phyloP scores from a whole-genome alignment of 2,113 vertebrate genomes.

The Caranx ignobilis region DNA sequence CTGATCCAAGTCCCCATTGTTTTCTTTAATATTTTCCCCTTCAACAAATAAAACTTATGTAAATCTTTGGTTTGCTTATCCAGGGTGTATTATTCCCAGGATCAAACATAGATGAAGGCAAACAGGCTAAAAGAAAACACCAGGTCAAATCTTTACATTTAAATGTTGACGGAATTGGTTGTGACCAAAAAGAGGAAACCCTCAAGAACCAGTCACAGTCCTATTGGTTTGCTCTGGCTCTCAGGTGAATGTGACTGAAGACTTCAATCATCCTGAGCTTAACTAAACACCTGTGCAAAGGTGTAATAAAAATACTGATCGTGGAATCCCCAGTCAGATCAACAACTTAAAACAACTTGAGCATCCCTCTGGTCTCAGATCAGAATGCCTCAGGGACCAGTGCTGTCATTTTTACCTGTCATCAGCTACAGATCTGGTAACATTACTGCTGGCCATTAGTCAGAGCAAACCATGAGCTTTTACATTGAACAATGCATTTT shows the following conservation, averaged over 20 bases:
- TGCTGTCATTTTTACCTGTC: conserved; percentile 6
- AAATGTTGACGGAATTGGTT: conserved; percentile 20
- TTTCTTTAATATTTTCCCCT: background rate
- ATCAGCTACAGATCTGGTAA: conserved; percentile 34
- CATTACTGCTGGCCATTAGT: conserved; percentile 43
- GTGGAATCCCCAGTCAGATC: conserved; percentile 21
- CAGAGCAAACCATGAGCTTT: conserved; percentile 45
- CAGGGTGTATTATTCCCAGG: conserved; percentile 10
- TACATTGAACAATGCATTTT: conserved; percentile 48
- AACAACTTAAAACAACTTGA: conserved; percentile 14
- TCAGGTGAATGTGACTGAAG: conserved; percentile 15
- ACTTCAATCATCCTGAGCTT: conserved; percentile 31
- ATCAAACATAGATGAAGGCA: conserved; percentile 12
- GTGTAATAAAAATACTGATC: conserved; percentile 40
- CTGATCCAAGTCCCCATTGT: background rate
- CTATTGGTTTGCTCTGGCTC: conserved; percentile 20
- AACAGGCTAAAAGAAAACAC: conserved; percentile 17
- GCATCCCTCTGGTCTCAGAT: conserved; percentile 14
- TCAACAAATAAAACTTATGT: conserved; percentile 57
- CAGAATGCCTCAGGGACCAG: conserved; percentile 12
- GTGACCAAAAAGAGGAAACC: conserved; percentile 28
- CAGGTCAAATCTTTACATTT: conserved; percentile 17
- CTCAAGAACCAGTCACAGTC: conserved; percentile 1
- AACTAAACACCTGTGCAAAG: conserved; percentile 27
- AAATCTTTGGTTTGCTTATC: conserved; percentile 43